These are phyloP conservation scores for Colaptes auratus DNA, from an alignment of 2,113 vertebrate genomes.

Conservation along the genomic window DNA sequence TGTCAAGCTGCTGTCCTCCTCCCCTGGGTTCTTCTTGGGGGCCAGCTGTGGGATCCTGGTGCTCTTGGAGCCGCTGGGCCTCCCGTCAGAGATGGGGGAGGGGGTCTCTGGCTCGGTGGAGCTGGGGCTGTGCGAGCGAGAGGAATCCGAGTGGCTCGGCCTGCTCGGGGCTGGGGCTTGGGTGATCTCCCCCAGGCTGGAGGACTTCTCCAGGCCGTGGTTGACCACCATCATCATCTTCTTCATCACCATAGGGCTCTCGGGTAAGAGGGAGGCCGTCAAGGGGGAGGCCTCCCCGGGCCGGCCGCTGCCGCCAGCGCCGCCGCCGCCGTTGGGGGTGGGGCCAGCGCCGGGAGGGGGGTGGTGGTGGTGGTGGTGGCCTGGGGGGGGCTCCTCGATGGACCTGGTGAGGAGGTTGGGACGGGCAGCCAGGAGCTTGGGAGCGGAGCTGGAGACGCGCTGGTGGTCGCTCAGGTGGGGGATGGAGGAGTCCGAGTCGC, in stretches of 20 bases:
- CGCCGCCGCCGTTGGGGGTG: constrained; percentile 82
- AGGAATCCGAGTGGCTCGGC: constrained; percentile 85
- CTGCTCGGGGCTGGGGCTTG: not conserved
- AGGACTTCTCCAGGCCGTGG: constrained; percentile 83
- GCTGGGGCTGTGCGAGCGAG: constrained; percentile 90
- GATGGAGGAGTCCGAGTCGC: constrained; percentile 93
- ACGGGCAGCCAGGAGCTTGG: constrained; percentile 80
- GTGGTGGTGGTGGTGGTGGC: not conserved
- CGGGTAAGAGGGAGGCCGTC: constrained; percentile 11
- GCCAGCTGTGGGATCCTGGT: constrained; percentile 93
- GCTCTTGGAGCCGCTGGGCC: constrained; percentile 62
- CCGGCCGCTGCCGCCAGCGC: constrained; percentile 64
- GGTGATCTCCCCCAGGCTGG: constrained; percentile 88
- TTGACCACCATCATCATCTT: constrained; percentile 72
- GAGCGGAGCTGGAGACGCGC: constrained; percentile 74
- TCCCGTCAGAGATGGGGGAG: constrained; percentile 80
- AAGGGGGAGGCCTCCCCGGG: constrained; percentile 66
- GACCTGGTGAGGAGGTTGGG: constrained; percentile 80
- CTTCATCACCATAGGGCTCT: constrained; percentile 88
- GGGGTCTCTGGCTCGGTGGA: constrained; percentile 93
- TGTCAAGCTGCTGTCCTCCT: constrained; percentile 92
- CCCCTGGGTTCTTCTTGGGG: constrained; percentile 86
- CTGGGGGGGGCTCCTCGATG: constrained; percentile 71
- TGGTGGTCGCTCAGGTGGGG: constrained; percentile 85
- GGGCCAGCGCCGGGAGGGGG: constrained; percentile 43